A percentile compares a stretch with the other conserved stretches of the same genome.
Evolutionary conservation across 92 coral and sea anemone genomes (phyloP).

Genomic region (Paramuricea clavata): DNA sequence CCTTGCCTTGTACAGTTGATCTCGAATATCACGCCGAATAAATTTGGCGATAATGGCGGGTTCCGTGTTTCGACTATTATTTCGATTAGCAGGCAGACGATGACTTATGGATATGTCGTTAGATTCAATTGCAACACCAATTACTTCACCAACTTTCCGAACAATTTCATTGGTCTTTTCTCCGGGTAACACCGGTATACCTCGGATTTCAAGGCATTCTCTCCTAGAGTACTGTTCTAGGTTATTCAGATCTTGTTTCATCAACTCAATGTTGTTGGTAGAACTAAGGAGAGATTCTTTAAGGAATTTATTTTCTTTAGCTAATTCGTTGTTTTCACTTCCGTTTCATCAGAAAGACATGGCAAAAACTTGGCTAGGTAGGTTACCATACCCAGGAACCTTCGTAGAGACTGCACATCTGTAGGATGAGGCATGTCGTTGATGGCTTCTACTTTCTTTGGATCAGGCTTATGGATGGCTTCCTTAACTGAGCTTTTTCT

Average conservation of each 20-base stretch:
- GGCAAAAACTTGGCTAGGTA: too few species aligned
- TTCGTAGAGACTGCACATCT: too few species aligned
- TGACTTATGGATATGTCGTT: conserved; percentile 14
- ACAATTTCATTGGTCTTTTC: conserved; percentile 16
- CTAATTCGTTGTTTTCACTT: too few species aligned
- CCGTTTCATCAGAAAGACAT: too few species aligned
- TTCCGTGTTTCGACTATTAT: neutral
- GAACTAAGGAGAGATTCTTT: too few species aligned
- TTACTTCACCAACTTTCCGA: neutral
- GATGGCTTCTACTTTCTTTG: too few species aligned
- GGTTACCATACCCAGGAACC: too few species aligned
- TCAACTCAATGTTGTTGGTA: neutral
- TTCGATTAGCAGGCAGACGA: neutral
- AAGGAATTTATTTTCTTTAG: too few species aligned
- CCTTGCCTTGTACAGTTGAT: conserved; percentile 1
- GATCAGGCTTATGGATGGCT: too few species aligned
- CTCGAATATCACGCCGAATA: conserved; percentile 2
- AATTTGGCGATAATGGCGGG: conserved; percentile 7
- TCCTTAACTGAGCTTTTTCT: too few species aligned
- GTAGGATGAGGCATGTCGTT: too few species aligned
- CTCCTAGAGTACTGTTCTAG: conserved; percentile 24
- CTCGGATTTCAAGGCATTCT: conserved; percentile 6
- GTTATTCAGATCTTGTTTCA: neutral
- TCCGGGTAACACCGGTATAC: conserved; percentile 1
- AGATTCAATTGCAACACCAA: neutral